Evolutionary conservation across 2,797 vertebrate genomes (phyloP).

Genomic region (Capromys pilorides): DNA sequence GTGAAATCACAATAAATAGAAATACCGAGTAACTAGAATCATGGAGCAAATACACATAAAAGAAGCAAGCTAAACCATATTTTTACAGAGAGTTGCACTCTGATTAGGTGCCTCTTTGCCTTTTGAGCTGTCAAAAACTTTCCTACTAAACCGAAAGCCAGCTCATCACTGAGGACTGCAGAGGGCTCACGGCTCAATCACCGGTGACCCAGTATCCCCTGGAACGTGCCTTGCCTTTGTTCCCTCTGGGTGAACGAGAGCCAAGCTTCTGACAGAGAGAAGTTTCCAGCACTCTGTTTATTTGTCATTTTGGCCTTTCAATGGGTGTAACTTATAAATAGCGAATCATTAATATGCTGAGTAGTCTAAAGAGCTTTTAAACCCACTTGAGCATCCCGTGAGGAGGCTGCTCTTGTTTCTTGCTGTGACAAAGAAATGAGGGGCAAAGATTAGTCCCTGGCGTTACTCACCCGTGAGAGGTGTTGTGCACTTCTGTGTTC

Average conservation of each 20-base stretch:
- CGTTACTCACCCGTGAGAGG: neutral
- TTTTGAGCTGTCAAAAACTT: slow-evolving; percentile 27
- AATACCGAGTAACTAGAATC: neutral
- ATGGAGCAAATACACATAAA: neutral
- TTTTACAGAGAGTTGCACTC: slow-evolving; percentile 31
- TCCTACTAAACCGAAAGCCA: neutral
- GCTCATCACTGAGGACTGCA: slow-evolving; percentile 1
- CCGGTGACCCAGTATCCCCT: slow-evolving; percentile 65
- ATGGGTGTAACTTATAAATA: slow-evolving; percentile 80
- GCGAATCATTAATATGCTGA: slow-evolving; percentile 81
- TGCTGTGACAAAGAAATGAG: slow-evolving; percentile 67
- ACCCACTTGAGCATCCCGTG: slow-evolving; percentile 71
- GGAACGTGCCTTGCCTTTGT: slow-evolving; percentile 56
- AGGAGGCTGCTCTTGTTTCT: slow-evolving; percentile 70
- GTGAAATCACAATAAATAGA: neutral
- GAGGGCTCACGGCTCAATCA: slow-evolving; percentile 63
- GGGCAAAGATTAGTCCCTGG: slow-evolving; percentile 50
- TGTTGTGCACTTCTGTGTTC: neutral
- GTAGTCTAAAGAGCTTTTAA: slow-evolving; percentile 80
- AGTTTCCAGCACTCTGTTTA: slow-evolving; percentile 75
- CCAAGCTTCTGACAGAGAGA: slow-evolving; percentile 64
- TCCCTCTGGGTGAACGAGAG: slow-evolving; percentile 57
- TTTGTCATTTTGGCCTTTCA: slow-evolving; percentile 71
- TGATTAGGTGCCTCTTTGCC: slow-evolving; percentile 43
- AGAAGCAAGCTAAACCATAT: neutral